phyloP scores from a whole-genome alignment of 2,888 invertebrate species.

The Cephus runcator region DNA sequence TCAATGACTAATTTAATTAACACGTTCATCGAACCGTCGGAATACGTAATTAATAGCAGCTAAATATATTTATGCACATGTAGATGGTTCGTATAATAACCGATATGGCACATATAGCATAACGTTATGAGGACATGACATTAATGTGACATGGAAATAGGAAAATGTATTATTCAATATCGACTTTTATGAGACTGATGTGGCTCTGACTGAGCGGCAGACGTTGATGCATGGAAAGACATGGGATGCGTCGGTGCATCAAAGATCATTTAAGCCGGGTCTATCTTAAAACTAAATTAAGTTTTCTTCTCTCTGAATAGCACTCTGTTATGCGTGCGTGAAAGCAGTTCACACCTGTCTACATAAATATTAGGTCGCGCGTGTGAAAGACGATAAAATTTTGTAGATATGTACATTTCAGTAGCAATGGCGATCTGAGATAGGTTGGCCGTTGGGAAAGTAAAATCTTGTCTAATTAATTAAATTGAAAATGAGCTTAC shows the following conservation, averaged over 20 bases:
- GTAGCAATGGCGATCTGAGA: background rate
- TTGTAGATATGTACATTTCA: background rate
- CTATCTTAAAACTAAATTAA: too few species aligned
- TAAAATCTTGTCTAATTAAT: background rate
- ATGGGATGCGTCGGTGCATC: too few species aligned
- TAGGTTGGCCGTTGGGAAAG: background rate
- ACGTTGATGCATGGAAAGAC: too few species aligned
- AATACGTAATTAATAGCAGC: slow-evolving; percentile 26
- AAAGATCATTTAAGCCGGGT: too few species aligned
- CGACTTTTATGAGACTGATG: background rate
- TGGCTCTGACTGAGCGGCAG: background rate
- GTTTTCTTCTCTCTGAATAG: too few species aligned
- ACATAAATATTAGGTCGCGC: slow-evolving; percentile 12
- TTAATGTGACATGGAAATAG: too few species aligned
- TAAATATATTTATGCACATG: slow-evolving; percentile 17
- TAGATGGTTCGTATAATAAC: too few species aligned
- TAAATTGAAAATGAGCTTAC: slow-evolving; percentile 1
- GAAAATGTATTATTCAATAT: background rate
- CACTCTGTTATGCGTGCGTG: slow-evolving; percentile 14
- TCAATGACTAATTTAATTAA: slow-evolving; percentile 27
- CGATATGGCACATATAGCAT: too few species aligned
- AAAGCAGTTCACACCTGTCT: slow-evolving; percentile 16
- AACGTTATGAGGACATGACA: too few species aligned
- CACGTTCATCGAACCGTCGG: slow-evolving; percentile 24
- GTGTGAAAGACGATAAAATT: slow-evolving; percentile 17